Percentiles rank a stretch among this genome's conserved stretches.
Conservation (phyloP, 2,888 invertebrate species). For the Andrena dorsata region DNA sequence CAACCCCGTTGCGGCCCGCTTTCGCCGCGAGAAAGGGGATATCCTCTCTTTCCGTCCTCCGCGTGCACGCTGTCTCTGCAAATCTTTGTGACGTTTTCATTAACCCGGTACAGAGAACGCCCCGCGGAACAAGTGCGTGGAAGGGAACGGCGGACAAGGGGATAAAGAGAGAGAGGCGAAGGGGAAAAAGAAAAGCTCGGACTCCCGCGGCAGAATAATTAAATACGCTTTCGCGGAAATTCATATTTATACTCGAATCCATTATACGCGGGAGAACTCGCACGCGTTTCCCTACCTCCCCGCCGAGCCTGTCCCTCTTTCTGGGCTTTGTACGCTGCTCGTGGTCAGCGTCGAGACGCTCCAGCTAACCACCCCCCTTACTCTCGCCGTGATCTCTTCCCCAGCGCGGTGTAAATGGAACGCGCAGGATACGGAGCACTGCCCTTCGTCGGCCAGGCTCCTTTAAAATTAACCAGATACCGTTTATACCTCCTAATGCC, state of each 20-base stretch:
- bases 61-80: conserved; percentile 60
- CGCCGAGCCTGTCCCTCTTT: background rate
- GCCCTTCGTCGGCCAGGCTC: conserved; percentile 10
- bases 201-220: conserved; percentile 71
- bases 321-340: background rate
- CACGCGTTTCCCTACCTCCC: background rate
- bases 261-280: conserved; percentile 60
- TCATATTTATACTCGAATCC: conserved; percentile 77
- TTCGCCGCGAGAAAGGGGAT: background rate
- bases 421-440: background rate
- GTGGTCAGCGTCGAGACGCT: conserved; percentile 24
- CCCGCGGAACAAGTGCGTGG: conserved; percentile 9
- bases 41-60: conserved; percentile 26
- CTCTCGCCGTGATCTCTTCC: background rate
- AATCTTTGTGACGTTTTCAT: conserved; percentile 80
- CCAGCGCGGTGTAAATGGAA: conserved; percentile 19
- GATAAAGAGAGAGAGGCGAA: conserved; percentile 25
- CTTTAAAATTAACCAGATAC: conserved; percentile 45
- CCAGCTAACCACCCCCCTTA: background rate
- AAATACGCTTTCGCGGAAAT: conserved; percentile 75
- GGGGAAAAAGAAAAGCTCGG: conserved; percentile 37
- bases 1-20: background rate
- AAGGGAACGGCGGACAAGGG: conserved; percentile 32
- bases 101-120: conserved; percentile 68
- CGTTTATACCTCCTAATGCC: conserved; percentile 25